A percentile compares a stretch with the other conserved stretches of the same genome.
These are phyloP conservation scores for Sebastiscus tertius DNA, from an alignment of 2,797 vertebrate species.

Conservation along the genomic window DNA sequence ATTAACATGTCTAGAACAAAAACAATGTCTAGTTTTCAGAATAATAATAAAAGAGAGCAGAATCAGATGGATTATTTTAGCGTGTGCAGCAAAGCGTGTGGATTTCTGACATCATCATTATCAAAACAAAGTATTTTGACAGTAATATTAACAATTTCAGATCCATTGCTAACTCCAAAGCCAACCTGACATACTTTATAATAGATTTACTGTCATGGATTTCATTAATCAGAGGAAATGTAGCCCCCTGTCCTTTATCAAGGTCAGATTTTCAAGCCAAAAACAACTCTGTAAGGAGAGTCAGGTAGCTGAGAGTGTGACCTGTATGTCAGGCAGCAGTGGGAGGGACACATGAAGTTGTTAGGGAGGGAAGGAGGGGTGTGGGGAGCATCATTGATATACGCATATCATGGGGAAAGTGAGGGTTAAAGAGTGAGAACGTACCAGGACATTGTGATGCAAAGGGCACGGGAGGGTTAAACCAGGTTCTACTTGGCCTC, in stretches of 20 bases:
- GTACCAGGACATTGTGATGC: conserved; percentile 78
- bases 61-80: background rate
- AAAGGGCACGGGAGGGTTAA: conserved; percentile 71
- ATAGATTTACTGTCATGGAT: background rate
- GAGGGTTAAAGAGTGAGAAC: conserved; percentile 73
- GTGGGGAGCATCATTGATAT: conserved; percentile 65
- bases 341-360: conserved; percentile 51
- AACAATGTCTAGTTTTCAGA: background rate
- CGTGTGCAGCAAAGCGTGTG: background rate
- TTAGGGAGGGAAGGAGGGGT: conserved; percentile 19
- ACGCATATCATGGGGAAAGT: conserved; percentile 75
- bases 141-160: background rate
- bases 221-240: background rate
- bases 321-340: conserved; percentile 20
- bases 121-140: background rate
- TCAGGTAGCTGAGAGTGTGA: conserved; percentile 25
- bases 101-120: background rate
- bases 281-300: background rate
- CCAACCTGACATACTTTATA: background rate
- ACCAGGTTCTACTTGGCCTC: conserved; percentile 70
- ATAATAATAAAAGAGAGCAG: background rate
- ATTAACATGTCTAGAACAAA: background rate
- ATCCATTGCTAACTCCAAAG: background rate
- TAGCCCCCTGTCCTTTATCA: background rate
- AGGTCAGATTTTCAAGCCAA: background rate